Conservation (phyloP, 2,888 invertebrate genomes). For the Pogonocherus hispidulus region DNA sequence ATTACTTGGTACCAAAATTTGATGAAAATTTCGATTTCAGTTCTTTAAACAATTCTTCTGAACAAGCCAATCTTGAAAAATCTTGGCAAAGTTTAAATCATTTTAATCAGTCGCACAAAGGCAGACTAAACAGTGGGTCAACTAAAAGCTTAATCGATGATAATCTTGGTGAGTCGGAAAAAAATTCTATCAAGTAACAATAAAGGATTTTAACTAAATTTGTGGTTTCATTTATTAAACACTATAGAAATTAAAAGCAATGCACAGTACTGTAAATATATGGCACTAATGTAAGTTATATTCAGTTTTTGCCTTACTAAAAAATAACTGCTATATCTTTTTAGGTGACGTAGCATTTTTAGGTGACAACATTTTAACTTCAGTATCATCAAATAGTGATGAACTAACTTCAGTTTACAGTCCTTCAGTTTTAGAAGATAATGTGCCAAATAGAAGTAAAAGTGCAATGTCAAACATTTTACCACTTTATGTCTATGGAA, state of each 20-base stretch:
- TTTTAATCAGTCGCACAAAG: constrained; percentile 62
- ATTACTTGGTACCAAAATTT: constrained; percentile 58
- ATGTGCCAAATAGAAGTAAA: constrained; percentile 52
- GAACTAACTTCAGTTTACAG: constrained; percentile 44
- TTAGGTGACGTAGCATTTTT: too few relatives aligned
- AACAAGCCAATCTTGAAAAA: constrained; percentile 53
- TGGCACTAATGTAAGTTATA: constrained; percentile 27
- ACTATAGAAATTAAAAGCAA: neutral
- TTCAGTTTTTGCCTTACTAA: neutral
- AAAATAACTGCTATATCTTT: constrained; percentile 11
- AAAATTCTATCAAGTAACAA: neutral
- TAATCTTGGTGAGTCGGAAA: constrained; percentile 20
- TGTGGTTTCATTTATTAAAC: constrained; percentile 12
- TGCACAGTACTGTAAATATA: neutral
- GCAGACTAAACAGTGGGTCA: constrained; percentile 58
- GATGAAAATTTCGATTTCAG: constrained; percentile 49
- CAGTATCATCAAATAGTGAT: constrained; percentile 8
- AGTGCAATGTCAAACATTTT: constrained; percentile 62
- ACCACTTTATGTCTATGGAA: constrained; percentile 57
- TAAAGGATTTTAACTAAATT: constrained; percentile 10
- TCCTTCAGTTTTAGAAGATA: constrained; percentile 46
- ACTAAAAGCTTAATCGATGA: constrained; percentile 34
- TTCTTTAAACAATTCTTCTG: constrained; percentile 41
- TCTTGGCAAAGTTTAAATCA: constrained; percentile 59
- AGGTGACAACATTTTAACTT: neutral